Base-by-base conservation (phyloP, 2,888 invertebrate species). In the Plagodis pulveraria region DNA sequence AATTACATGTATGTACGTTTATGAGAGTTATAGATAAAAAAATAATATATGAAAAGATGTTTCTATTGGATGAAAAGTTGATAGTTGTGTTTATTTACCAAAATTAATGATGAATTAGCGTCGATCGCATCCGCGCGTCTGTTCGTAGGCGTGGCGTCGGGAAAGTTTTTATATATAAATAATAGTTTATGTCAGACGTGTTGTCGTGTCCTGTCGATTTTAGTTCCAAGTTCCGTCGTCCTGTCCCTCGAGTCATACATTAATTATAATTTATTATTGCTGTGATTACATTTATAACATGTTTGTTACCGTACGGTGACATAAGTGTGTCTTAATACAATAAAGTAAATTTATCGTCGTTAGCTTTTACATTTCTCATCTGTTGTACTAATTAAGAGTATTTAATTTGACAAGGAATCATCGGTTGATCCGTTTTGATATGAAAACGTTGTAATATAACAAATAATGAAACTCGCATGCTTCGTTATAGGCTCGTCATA, bases 41-140 rank as follows among this genome's bases (percentile, higher is more conserved):
- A 84, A 86, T 89, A 89, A 90, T 90, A 91, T 91, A 90, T 89
- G 86, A 84, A 85, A 74, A 90, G 86, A 87, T 86, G 84, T 88
- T 89, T 89, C 87, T 90, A 90, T 89, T 87, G 85, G 86, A 80
- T 87, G 86, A 81, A 82, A 82, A 82, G 86, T 86, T 87, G 81
- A 87, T 86, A 86, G 77, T 87, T 83, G 80, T 85, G 84, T 88
- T 90, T 89, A 87, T 91, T 89, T 90, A 89, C 85, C 89, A 84
- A 90, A 89, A 89, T 89, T 86, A 82, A 86, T 78, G 78, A 80
- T 83, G 74, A 73, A 82, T 86, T 79, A 77, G 85, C 83, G 72
- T 86, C 80, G 78, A 84, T 70, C 81, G 78, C 77, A 56, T 48
- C 41, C 42, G 42, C 10, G 32, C 32, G 41, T 33, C 50, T 42